Evolutionary conservation across 1,140 invertebrate species (phyloP).

Genomic region (Drosophila novamexicana): DNA sequence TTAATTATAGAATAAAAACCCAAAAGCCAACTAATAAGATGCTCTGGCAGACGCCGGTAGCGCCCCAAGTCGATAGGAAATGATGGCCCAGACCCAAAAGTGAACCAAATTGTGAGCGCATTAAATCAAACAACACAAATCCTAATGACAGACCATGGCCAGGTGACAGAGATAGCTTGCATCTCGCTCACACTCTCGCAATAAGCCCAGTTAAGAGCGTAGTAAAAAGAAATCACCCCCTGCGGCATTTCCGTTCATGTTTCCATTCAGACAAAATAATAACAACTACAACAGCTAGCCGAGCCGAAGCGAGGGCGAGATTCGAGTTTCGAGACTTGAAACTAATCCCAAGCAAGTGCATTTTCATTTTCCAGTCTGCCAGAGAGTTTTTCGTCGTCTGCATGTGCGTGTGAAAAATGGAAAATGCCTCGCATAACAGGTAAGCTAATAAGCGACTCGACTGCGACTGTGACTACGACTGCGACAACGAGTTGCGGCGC

Average conservation of each 20-base stretch:
- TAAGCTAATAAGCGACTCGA: conserved; percentile 72
- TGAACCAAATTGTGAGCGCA: conserved; percentile 22
- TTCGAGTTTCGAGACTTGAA: conserved; percentile 42
- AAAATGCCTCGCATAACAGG: conserved; percentile 70
- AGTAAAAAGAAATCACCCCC: conserved; percentile 57
- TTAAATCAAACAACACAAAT: conserved; percentile 37
- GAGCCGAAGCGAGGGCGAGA: conserved; percentile 17
- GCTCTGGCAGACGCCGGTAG: conserved; percentile 41
- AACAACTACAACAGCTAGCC: conserved; percentile 19
- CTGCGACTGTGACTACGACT: background rate
- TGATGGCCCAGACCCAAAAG: background rate
- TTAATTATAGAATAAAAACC: conserved; percentile 61
- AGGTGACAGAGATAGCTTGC: conserved; percentile 1
- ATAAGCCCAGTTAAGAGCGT: conserved; percentile 17
- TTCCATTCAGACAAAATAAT: conserved; percentile 54
- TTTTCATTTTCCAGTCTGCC: conserved; percentile 59
- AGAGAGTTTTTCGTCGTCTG: conserved; percentile 34
- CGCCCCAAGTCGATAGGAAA: conserved; percentile 43
- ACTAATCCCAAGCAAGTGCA: conserved; percentile 70
- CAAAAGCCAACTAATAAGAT: conserved; percentile 58
- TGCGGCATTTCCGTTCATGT: conserved; percentile 69
- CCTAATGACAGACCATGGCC: conserved; percentile 26
- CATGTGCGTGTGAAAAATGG: conserved; percentile 71
- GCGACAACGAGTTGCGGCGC: conserved; percentile 5
- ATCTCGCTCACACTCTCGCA: conserved; percentile 24